Percentiles rank a stretch among this genome's conserved stretches.
These are phyloP conservation scores for Protula sp. DNA, from an alignment of 2,888 invertebrate genomes.

Conservation along the genomic window DNA sequence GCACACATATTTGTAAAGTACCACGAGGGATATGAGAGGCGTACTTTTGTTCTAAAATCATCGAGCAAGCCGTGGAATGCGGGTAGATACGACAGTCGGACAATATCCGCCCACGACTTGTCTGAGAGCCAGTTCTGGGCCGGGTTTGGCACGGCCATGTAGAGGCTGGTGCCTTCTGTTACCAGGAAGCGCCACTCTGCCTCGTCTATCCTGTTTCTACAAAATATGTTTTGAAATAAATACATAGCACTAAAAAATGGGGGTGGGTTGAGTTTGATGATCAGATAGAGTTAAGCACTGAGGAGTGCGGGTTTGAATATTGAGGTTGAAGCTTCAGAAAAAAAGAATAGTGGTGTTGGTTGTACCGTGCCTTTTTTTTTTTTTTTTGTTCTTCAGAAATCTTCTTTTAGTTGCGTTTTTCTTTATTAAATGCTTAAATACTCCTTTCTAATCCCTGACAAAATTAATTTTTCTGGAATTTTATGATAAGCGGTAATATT, in stretches of 20 bases:
- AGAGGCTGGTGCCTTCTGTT: slow-evolving; percentile 79
- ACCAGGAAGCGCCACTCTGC: slow-evolving; percentile 74
- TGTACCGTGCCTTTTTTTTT: too few relatives aligned
- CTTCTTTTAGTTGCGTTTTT: too few relatives aligned
- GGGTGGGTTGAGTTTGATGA: not conserved
- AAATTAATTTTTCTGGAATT: too few relatives aligned
- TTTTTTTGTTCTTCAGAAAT: too few relatives aligned
- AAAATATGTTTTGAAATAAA: too few relatives aligned
- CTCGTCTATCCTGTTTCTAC: slow-evolving; percentile 60
- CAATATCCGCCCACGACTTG: slow-evolving; percentile 80
- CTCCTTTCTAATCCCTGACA: too few relatives aligned
- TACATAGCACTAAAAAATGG: not conserved
- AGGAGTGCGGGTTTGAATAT: not conserved
- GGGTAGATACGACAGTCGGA: slow-evolving; percentile 61
- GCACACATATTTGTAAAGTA: too few relatives aligned
- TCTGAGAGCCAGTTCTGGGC: slow-evolving; percentile 76
- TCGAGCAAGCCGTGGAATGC: slow-evolving; percentile 50
- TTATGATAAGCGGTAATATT: too few relatives aligned
- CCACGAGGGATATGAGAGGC: too few relatives aligned
- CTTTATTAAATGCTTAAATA: too few relatives aligned
- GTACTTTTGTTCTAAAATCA: slow-evolving; percentile 32
- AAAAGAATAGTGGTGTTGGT: too few relatives aligned
- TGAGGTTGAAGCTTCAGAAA: not conserved
- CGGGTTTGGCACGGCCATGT: slow-evolving; percentile 75
- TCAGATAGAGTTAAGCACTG: not conserved